These are phyloP conservation scores for Calidris pygmaea DNA, from an alignment of 2,113 vertebrate species.

Conservation along the genomic window DNA sequence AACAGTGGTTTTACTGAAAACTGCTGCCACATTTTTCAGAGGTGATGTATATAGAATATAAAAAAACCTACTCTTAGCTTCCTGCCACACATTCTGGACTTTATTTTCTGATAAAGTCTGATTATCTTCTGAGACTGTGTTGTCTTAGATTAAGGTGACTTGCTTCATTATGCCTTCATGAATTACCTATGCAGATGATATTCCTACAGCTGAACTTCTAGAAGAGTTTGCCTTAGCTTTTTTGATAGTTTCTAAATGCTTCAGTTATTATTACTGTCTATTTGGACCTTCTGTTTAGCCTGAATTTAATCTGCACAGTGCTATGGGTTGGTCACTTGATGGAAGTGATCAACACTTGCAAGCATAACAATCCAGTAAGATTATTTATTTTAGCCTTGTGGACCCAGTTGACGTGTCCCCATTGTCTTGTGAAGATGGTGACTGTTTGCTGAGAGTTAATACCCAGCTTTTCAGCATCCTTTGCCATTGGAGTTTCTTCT, in stretches of 20 bases:
- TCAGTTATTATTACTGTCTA: background rate
- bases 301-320: background rate
- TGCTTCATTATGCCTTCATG: background rate
- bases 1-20: background rate
- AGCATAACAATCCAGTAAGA: background rate
- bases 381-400: background rate
- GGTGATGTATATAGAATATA: background rate
- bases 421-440: background rate
- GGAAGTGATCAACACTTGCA: background rate
- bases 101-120: background rate
- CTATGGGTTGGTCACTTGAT: background rate
- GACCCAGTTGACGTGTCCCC: fast-evolving
- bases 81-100: background rate
- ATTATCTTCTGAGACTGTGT: background rate
- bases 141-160: background rate
- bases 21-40: background rate
- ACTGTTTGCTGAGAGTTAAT: background rate
- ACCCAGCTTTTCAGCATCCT: background rate
- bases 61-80: background rate
- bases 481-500: background rate
- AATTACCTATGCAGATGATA: background rate
- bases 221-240: background rate
- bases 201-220: background rate
- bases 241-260: background rate
- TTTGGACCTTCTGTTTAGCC: background rate